phyloP scores from a whole-genome alignment of 2,797 vertebrate species.

The Pipistrellus nathusii region DNA sequence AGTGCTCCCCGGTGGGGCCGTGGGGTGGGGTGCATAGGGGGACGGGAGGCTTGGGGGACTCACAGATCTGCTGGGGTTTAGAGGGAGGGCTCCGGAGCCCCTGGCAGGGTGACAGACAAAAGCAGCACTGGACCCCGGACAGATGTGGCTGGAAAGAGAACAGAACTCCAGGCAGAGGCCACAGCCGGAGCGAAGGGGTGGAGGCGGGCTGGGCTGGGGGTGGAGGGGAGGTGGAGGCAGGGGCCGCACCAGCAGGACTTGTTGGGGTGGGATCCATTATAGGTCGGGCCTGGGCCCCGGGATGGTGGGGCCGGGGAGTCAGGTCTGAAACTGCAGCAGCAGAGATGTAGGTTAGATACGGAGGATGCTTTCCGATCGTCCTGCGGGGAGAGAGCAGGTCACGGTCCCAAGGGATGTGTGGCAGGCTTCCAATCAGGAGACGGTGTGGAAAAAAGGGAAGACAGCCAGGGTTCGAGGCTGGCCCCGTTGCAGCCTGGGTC shows the following conservation, averaged over 20 bases:
- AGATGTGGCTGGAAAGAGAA: not conserved
- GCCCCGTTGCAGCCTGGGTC: not conserved
- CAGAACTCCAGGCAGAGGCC: not conserved
- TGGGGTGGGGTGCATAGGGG: rapidly evolving
- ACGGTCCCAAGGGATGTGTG: not conserved
- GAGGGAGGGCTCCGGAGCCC: too few species aligned
- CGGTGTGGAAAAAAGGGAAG: slow-evolving; percentile 38
- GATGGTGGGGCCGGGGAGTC: not conserved
- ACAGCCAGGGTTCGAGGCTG: not conserved
- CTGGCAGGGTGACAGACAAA: rapidly evolving
- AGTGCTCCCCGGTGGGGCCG: rapidly evolving
- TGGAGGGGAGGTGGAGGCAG: rapidly evolving
- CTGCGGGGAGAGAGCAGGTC: not conserved
- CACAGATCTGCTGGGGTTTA: not conserved
- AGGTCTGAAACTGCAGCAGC: slow-evolving; percentile 43
- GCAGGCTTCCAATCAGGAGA: slow-evolving; percentile 36
- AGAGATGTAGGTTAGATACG: slow-evolving; percentile 76
- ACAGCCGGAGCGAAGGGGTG: rapidly evolving
- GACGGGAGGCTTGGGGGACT: not conserved
- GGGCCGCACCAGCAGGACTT: rapidly evolving
- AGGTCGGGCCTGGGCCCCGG: not conserved
- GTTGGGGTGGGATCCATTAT: rapidly evolving
- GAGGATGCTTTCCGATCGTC: slow-evolving; percentile 32
- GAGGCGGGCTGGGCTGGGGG: not conserved
- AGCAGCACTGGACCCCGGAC: too few species aligned